phyloP scores from a whole-genome alignment of 2,888 invertebrate species.

The Leucophora obtusa region DNA sequence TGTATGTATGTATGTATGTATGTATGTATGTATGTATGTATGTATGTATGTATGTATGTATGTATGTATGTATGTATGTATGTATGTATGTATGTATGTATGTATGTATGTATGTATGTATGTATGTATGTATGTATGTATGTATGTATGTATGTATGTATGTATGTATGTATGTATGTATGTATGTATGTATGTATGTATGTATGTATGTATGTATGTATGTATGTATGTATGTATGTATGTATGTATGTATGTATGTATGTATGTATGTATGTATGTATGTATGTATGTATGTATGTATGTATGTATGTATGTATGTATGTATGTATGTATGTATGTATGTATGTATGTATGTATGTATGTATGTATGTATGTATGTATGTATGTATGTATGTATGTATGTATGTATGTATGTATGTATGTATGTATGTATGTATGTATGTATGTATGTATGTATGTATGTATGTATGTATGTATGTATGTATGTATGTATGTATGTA shows the following conservation, averaged over 20 bases:
- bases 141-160: not conserved
- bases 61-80: constrained; percentile 1
- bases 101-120: not conserved
- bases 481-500: constrained; percentile 2
- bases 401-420: constrained; percentile 3
- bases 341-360: not conserved
- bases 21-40: not conserved
- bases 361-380: constrained; percentile 1
- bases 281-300: constrained; percentile 3
- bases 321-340: not conserved
- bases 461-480: not conserved
- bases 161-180: not conserved
- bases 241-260: constrained; percentile 4
- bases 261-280: constrained; percentile 4
- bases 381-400: constrained; percentile 1
- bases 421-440: constrained; percentile 3
- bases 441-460: not conserved
- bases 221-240: constrained; percentile 4
- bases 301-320: constrained; percentile 1
- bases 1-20: not conserved
- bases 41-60: constrained; percentile 2
- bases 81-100: not conserved
- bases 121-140: constrained; percentile 4
- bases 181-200: not conserved
- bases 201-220: not conserved